Percentiles rank a stretch among this genome's conserved stretches.
These are phyloP conservation scores for Peromyscus polionotus DNA, from an alignment of 2,113 vertebrate species.

Conservation along the genomic window DNA sequence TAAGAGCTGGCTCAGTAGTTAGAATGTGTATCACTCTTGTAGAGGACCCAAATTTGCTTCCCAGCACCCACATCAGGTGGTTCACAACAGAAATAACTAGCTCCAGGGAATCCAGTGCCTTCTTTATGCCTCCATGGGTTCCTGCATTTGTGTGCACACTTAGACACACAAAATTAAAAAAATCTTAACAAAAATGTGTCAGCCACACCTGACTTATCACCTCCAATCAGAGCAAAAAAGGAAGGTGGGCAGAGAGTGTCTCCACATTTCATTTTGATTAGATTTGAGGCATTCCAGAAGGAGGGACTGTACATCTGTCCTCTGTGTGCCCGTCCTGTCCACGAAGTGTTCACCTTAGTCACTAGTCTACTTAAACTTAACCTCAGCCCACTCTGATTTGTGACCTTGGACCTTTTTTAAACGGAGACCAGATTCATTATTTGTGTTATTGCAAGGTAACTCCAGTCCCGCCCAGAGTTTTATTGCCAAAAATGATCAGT, in stretches of 20 bases:
- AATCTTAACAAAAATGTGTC: neutral
- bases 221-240: neutral
- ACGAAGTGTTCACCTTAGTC: neutral
- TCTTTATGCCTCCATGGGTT: neutral
- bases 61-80: too few species aligned
- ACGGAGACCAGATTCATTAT: neutral
- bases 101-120: neutral
- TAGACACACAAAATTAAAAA: neutral
- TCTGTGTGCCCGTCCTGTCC: rapidly evolving
- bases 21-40: neutral
- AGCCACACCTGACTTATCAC: neutral
- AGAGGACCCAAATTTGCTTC: neutral
- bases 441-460: neutral
- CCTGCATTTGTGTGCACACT: neutral
- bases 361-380: neutral
- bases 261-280: neutral
- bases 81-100: too few species aligned
- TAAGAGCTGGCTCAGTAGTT: too few species aligned
- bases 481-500: neutral
- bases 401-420: neutral
- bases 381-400: neutral
- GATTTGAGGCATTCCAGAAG: rapidly evolving
- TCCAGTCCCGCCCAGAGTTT: neutral
- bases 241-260: rapidly evolving
- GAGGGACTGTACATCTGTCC: too few species aligned